Evolutionary conservation across 2,888 invertebrate genomes (phyloP), one percentile per base, ranked within the genome.

Genomic region (Cylloceria caligata): DNA sequence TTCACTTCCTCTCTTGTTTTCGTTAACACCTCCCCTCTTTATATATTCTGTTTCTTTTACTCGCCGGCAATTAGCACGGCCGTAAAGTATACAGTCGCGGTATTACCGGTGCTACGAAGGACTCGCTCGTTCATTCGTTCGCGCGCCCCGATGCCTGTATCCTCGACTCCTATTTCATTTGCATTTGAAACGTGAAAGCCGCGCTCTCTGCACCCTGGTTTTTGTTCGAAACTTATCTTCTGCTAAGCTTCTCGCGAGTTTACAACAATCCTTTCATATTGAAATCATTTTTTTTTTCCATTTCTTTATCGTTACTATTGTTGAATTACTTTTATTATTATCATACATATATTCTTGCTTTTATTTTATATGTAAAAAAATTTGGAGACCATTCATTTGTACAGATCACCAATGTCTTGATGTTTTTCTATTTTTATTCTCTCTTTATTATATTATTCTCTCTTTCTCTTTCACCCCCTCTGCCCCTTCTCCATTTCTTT

Each of bases 31-130:
- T 91, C 87, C 52, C 67, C 42, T 72, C 75, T 84, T 71, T 83
- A 52, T 57, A 77, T 80, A 84, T 84, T 77, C 81, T 45, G 80
- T 83, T 80, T 84, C 84, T 85, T 81, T 82, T 81, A 83, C 80
- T 83, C 74, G 84, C 64, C 84, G 88, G 88, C 89, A 92, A 92
- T 92, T 92, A 92, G 89, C 92, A 89, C 88, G 76, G 85, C 88
- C 87, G 88, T 90, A 90, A 90, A 90, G 85, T 74, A 69, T 47
- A 64, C 67, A 60, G 62, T 21, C 67, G 34, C 75, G 34, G 65
- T 79, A 27, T 49, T 39, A 36, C 36, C 62, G 42, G 34, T 49
- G 68, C 60, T 55, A 36, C 57, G 24, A 45, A 39, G 11, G 36
- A 67, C 68, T 64, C 42, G 64, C 19, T 34, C 52, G 30, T 49